Conservation (phyloP, 2,113 vertebrate genomes). For the Cyprinodon variegatus region DNA sequence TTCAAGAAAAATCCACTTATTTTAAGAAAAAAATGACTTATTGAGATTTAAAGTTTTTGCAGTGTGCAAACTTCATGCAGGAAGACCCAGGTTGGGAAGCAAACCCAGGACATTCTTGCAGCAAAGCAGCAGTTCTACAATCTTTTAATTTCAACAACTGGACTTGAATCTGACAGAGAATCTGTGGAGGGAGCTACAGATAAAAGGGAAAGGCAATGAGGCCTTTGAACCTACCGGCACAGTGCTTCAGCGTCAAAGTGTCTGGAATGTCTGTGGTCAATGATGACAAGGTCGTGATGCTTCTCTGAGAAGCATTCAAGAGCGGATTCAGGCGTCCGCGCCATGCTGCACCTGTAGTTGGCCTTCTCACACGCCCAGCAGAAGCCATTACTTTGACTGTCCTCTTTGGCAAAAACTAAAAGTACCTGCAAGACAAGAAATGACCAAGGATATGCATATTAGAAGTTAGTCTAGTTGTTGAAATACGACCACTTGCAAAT, state of each 20-base stretch:
- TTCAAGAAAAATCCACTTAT: no score
- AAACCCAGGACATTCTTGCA: no score
- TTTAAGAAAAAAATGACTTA: no score
- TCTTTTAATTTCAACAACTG: no score
- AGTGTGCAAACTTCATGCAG: no score
- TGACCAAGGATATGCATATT: not conserved
- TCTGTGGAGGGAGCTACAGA: no score
- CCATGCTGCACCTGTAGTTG: constrained; percentile 87
- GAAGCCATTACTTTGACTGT: constrained; percentile 94
- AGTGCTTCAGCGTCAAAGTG: constrained; percentile 93
- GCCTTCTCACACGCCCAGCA: constrained; percentile 94
- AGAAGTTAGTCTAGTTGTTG: not conserved
- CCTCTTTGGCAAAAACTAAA: constrained; percentile 98
- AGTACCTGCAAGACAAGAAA: constrained; percentile 86
- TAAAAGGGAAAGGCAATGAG: no score
- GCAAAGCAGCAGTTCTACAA: no score
- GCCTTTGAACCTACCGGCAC: constrained; percentile 83
- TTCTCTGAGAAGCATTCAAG: constrained; percentile 91
- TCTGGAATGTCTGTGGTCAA: constrained; percentile 94
- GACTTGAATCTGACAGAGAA: no score
- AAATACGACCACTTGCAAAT: not conserved
- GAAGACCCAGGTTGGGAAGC: no score
- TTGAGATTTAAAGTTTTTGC: no score
- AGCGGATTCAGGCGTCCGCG: constrained; percentile 86
- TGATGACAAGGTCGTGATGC: constrained; percentile 94